A percentile compares a stretch with the other conserved stretches of the same genome.
Conservation (phyloP, 1,140 invertebrate genomes). For the Diploscapter pachys region DNA sequence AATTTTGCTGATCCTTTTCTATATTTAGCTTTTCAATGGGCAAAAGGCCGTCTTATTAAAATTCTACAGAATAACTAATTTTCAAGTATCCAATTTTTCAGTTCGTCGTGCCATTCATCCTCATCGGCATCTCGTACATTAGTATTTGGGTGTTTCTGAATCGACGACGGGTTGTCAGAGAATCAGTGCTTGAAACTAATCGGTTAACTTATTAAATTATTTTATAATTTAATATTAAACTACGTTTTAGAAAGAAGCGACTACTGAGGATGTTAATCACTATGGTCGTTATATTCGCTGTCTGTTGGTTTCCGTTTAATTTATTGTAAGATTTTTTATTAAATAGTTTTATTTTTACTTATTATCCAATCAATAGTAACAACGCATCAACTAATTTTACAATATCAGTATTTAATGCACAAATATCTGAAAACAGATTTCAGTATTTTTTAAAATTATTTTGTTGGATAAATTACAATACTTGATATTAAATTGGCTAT, state of each 20-base stretch:
- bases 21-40: too few relatives aligned
- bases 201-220: conserved; percentile 5
- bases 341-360: too few relatives aligned
- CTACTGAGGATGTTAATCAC: conserved; percentile 80
- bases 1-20: too few relatives aligned
- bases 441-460: too few relatives aligned
- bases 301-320: conserved; percentile 75
- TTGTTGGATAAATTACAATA: too few relatives aligned
- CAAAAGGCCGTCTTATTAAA: not conserved
- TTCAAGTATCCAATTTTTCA: conserved; percentile 66
- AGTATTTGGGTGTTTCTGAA: conserved; percentile 82
- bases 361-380: too few relatives aligned
- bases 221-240: conserved; percentile 1
- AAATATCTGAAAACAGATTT: too few relatives aligned
- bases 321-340: conserved; percentile 38
- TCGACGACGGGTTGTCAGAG: conserved; percentile 49
- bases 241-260: conserved; percentile 38
- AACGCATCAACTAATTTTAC: too few relatives aligned
- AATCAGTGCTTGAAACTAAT: conserved; percentile 20
- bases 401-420: too few relatives aligned
- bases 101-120: conserved; percentile 86
- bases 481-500: too few relatives aligned
- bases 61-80: not conserved
- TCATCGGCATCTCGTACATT: conserved; percentile 88
- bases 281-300: conserved; percentile 90